Percentiles rank a stretch among this genome's conserved stretches.
phyloP scores from a whole-genome alignment of 1,140 invertebrate species.

The Pantala flavescens region DNA sequence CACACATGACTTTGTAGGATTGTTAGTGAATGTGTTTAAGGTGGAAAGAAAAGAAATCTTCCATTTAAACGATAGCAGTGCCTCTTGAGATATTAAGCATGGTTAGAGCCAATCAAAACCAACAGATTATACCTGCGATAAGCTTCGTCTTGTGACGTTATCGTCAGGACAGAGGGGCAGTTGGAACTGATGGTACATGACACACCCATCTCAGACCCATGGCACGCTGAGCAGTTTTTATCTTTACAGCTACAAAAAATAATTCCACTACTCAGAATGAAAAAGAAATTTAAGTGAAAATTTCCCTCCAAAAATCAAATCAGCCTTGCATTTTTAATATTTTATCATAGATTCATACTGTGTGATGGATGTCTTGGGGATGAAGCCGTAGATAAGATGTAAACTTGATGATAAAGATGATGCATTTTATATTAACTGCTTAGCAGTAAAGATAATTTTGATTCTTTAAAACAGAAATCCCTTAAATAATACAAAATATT shows the following conservation, averaged over 20 bases:
- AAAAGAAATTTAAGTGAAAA: neutral
- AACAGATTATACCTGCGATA: constrained; percentile 26
- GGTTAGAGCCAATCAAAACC: constrained; percentile 12
- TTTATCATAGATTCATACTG: too few species aligned
- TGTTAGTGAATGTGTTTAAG: neutral
- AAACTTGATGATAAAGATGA: too few species aligned
- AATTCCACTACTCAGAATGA: constrained; percentile 2
- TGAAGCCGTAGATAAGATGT: too few species aligned
- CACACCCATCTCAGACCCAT: constrained; percentile 17
- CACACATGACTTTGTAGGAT: too few species aligned
- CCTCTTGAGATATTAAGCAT: neutral
- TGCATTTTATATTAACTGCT: too few species aligned
- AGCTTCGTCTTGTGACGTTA: constrained; percentile 32
- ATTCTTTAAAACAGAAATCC: too few species aligned
- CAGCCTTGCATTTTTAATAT: too few species aligned
- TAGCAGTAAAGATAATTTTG: too few species aligned
- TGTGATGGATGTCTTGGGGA: too few species aligned
- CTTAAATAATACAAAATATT: too few species aligned
- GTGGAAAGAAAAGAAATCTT: neutral
- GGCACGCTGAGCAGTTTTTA: constrained; percentile 31
- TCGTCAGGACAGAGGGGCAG: constrained; percentile 34
- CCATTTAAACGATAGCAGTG: neutral
- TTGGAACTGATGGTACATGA: constrained; percentile 25
- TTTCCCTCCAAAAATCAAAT: too few species aligned
- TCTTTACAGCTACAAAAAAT: constrained; percentile 28